Evolutionary conservation across 2,888 invertebrate genomes (phyloP), one percentile per base, ranked within the genome.

Genomic region (Mactromeris polynyma): DNA sequence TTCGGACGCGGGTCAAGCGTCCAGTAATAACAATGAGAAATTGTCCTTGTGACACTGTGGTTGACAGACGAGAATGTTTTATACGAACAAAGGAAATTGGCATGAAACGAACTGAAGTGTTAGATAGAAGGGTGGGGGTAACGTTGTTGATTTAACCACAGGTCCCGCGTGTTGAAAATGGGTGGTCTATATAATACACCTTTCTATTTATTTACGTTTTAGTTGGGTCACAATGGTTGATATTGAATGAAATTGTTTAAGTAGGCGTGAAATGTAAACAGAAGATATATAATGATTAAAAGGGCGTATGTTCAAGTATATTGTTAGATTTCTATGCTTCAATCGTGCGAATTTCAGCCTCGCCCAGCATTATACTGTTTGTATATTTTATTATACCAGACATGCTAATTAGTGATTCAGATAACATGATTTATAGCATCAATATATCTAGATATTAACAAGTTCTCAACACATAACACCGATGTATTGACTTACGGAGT

Each of bases 171-270:
- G 73, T 33, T 73, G 33, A 33, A 73, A 73, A 36, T 36, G 73
- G 73, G 73, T 73, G 73, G 73, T 73, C 73, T 19, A 14, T 73
- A 73, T 73, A 11, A 36, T 73, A 26, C 36, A 33, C 19, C 11
- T 73, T 73, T 73, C 19, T 19, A 73, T 73, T 73, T 73, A 73
- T 73, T 73, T 73, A 73, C 73, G 19, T 73, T 73, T 73, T 36
- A 36, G 73, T 36, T 33, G 33, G 73, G 4, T 33, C 73, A 17
- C 33, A 36, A 17, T 33, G 36, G 3, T 36, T 73, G 31, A 33
- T 17, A 14, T 36, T 73, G 73, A 73, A 73, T 73, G 73, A 73
- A 33, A 73, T 33, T 73, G 73, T 73, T 33, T 33, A 36, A 3
- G 73, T 36, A 73, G 73, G 73, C 73, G 73, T 73, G 17, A 33